Evolutionary conservation across 2,888 invertebrate species (phyloP).

Genomic region (Emesis furor): DNA sequence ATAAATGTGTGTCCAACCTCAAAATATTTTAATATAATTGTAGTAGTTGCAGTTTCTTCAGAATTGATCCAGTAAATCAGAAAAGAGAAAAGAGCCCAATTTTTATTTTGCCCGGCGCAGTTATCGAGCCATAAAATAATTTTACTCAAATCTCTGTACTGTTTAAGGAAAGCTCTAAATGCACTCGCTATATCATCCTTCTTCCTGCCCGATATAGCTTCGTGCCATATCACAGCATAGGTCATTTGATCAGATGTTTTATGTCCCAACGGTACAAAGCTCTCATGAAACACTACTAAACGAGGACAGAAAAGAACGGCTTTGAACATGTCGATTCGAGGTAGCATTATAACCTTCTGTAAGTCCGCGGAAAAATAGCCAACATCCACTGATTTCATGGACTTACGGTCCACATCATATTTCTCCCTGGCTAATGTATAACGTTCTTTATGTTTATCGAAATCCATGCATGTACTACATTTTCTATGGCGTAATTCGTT

Average conservation of each 20-base stretch:
- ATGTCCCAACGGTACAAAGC: slow-evolving; percentile 15
- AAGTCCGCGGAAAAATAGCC: neutral
- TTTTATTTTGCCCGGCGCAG: neutral
- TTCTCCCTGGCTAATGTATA: neutral
- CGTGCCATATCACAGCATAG: slow-evolving; percentile 3
- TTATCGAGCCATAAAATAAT: neutral
- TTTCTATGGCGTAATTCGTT: slow-evolving; percentile 29
- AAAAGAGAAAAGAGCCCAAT: neutral
- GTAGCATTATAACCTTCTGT: neutral
- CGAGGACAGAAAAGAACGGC: neutral
- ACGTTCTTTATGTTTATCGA: slow-evolving; percentile 1
- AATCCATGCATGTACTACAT: slow-evolving; percentile 7
- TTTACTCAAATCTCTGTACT: neutral
- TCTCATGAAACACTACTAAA: slow-evolving; percentile 3
- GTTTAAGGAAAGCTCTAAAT: neutral
- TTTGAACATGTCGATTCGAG: slow-evolving; percentile 4
- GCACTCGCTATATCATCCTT: neutral
- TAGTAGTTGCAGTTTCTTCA: neutral
- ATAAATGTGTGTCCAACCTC: neutral
- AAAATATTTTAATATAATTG: neutral
- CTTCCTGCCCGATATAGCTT: neutral
- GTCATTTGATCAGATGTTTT: neutral
- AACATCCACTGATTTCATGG: too few relatives aligned
- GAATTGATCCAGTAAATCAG: neutral
- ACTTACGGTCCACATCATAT: neutral